phyloP scores from a whole-genome alignment of 2,888 invertebrate genomes.

The Pyrocoelia pectoralis region DNA sequence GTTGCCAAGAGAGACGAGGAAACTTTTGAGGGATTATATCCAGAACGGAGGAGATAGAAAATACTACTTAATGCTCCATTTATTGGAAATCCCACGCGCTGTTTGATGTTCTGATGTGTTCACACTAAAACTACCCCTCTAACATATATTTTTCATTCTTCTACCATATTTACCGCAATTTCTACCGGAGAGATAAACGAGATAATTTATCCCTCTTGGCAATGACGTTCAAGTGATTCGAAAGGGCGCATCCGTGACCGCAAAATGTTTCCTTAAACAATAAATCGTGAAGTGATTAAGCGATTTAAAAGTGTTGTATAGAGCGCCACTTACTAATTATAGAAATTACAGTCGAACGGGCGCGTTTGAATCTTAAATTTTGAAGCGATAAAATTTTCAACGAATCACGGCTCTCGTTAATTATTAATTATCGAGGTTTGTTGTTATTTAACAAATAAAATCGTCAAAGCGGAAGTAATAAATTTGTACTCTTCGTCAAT shows the following conservation, averaged over 20 bases:
- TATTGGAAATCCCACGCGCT: constrained; percentile 37
- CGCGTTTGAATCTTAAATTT: no score
- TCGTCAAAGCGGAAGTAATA: not conserved
- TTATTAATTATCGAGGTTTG: constrained; percentile 6
- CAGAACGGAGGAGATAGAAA: constrained; percentile 34
- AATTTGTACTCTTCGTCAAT: not conserved
- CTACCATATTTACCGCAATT: constrained; percentile 27
- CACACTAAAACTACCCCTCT: constrained; percentile 32
- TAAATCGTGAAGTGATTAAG: not conserved
- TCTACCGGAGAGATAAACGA: constrained; percentile 24
- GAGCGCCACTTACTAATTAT: no score
- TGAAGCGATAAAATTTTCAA: no score
- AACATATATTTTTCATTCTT: constrained; percentile 34
- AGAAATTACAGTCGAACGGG: no score
- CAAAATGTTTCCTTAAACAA: not conserved
- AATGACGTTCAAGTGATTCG: constrained; percentile 26
- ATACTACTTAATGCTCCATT: constrained; percentile 37
- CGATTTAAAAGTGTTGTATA: not conserved
- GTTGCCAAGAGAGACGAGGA: constrained; percentile 34
- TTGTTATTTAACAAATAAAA: constrained; percentile 6
- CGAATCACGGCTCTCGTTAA: not conserved
- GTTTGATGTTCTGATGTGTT: constrained; percentile 38
- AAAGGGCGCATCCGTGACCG: constrained; percentile 19
- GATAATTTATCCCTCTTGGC: constrained; percentile 26
- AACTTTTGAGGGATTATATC: constrained; percentile 32